A percentile compares a stretch with the other conserved stretches of the same genome.
Evolutionary conservation across 2,113 vertebrate genomes (phyloP).

Genomic region (Trachemys scripta): DNA sequence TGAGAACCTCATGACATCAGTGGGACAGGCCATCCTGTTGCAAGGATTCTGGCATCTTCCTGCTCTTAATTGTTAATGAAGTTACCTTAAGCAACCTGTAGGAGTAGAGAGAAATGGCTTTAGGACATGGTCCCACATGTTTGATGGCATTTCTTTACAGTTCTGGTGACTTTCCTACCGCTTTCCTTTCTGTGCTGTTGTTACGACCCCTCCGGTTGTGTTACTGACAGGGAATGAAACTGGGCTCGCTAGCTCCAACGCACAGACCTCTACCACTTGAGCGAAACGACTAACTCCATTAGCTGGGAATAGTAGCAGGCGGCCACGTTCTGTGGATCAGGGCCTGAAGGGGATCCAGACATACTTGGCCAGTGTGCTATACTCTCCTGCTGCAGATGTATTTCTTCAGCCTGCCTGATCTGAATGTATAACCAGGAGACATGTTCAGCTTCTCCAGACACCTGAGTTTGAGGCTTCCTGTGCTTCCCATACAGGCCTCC

Average conservation of each 20-base stretch:
- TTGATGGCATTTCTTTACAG: background rate
- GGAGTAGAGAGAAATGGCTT: background rate
- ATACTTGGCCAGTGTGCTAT: background rate
- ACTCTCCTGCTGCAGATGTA: background rate
- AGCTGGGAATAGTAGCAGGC: background rate
- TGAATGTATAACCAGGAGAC: slow-evolving; percentile 10
- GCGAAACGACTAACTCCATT: background rate
- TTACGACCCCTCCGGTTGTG: background rate
- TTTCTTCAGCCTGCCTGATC: background rate
- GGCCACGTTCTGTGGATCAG: background rate
- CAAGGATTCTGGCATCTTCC: background rate
- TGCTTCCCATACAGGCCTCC: background rate
- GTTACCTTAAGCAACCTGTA: background rate
- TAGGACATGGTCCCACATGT: background rate
- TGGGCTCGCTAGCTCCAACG: background rate
- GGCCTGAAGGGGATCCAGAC: background rate
- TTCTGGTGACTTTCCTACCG: background rate
- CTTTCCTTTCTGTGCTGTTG: background rate
- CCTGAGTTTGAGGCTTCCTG: background rate
- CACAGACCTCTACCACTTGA: fast-evolving
- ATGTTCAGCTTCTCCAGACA: slow-evolving; percentile 9
- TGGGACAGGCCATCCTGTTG: background rate
- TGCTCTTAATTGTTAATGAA: background rate
- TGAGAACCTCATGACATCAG: slow-evolving; percentile 51
- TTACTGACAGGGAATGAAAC: background rate